Percentiles rank a stretch among this genome's conserved stretches.
Evolutionary conservation across 64 coral and sea anemone genomes (phyloP).

Genomic region (Porites australiensis): DNA sequence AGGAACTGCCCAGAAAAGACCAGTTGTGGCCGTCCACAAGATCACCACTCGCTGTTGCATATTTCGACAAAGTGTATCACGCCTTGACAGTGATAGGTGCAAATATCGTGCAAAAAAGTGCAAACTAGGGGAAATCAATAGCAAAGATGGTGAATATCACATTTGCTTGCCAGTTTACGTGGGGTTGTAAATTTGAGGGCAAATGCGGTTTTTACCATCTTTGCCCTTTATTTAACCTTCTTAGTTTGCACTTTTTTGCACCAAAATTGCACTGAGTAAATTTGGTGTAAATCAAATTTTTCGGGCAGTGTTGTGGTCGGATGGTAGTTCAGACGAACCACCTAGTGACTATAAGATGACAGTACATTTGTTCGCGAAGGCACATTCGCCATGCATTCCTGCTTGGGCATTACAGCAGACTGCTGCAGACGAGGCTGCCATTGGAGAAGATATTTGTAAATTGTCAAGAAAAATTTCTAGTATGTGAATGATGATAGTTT

Average conservation of each 20-base stretch:
- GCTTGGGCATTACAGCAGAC: background rate
- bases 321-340: constrained; percentile 14
- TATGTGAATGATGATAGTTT: constrained; percentile 40
- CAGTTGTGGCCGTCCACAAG: too few relatives aligned
- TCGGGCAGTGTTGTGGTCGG: constrained; percentile 47
- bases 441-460: constrained; percentile 47
- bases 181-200: too few relatives aligned
- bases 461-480: constrained; percentile 61
- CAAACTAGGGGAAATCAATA: background rate
- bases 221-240: too few relatives aligned
- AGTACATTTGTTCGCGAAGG: constrained; percentile 59
- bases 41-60: too few relatives aligned
- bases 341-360: constrained; percentile 65
- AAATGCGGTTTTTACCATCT: too few relatives aligned
- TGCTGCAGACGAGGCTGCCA: constrained; percentile 29
- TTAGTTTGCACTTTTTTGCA: too few relatives aligned
- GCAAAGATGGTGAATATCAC: too few relatives aligned
- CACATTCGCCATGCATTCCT: background rate
- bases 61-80: too few relatives aligned
- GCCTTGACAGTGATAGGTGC: constrained; percentile 47
- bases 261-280: too few relatives aligned
- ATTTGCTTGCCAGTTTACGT: too few relatives aligned
- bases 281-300: constrained; percentile 39
- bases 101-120: background rate
- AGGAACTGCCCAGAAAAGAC: too few relatives aligned